Percentiles rank a stretch among this genome's conserved stretches.
Conservation (phyloP, 2,797 vertebrate species). For the Rousettus madagascariensis region DNA sequence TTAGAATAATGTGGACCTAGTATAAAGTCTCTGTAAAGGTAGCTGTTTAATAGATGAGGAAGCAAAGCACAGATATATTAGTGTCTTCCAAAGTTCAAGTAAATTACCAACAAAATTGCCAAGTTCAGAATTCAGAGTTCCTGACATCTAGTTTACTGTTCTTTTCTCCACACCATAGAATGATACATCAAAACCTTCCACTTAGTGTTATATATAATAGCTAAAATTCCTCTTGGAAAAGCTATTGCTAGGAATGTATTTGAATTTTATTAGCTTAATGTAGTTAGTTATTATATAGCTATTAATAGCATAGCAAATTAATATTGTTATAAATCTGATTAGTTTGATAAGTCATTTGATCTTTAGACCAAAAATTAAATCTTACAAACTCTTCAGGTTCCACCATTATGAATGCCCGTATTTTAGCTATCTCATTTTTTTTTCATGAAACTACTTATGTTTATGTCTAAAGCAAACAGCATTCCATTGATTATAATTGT, state of each 20-base stretch:
- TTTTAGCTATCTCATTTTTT: not conserved
- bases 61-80: not conserved
- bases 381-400: not conserved
- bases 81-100: not conserved
- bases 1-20: not conserved
- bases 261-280: conserved; percentile 22
- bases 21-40: not conserved
- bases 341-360: not conserved
- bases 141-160: not conserved
- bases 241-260: not conserved
- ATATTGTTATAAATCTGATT: not conserved
- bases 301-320: too few species aligned
- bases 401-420: not conserved
- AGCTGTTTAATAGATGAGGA: not conserved
- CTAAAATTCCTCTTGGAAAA: not conserved
- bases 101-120: not conserved
- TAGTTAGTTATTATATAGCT: not conserved
- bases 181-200: not conserved
- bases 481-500: not conserved
- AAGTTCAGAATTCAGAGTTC: not conserved
- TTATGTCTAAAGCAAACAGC: not conserved
- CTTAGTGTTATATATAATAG: not conserved
- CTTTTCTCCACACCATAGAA: not conserved
- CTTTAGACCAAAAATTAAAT: not conserved
- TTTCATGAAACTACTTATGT: not conserved